Percentiles rank a stretch among this genome's conserved stretches.
phyloP scores from a whole-genome alignment of 2,113 vertebrate genomes.

The Sula dactylatra region DNA sequence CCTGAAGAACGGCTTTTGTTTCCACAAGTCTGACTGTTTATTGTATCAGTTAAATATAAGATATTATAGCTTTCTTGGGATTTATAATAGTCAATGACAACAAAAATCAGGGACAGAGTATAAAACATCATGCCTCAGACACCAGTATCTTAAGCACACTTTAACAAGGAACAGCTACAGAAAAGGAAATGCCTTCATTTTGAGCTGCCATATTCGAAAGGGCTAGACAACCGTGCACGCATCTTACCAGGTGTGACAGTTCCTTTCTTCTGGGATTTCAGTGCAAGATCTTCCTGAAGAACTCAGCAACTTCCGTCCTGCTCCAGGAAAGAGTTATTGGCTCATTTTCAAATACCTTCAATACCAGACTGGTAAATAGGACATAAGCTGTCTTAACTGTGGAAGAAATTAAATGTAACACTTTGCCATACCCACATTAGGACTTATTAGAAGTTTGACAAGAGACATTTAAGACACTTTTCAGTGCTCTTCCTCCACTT shows the following conservation, averaged over 20 bases:
- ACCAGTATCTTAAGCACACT: background rate
- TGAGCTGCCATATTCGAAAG: background rate
- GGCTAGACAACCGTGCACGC: background rate
- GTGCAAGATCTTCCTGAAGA: background rate
- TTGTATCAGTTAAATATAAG: background rate
- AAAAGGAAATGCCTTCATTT: background rate
- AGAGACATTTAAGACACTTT: background rate
- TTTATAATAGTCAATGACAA: background rate
- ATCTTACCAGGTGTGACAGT: background rate
- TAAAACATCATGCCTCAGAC: background rate
- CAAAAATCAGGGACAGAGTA: background rate
- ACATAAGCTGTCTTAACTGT: background rate
- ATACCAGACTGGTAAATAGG: background rate
- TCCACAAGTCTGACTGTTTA: background rate
- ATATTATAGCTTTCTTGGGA: background rate
- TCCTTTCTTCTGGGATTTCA: background rate
- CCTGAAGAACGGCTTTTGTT: background rate
- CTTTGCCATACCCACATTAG: background rate
- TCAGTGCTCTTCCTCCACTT: background rate
- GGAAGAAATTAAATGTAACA: background rate
- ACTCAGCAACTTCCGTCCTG: background rate
- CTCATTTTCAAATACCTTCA: background rate
- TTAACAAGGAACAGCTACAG: background rate
- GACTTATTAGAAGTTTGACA: background rate
- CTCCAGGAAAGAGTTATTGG: background rate